Percentiles rank a stretch among this genome's conserved stretches.
Conservation (phyloP, 35 echinoderm and acorn worm species). For the Nesometra sesokonis region DNA sequence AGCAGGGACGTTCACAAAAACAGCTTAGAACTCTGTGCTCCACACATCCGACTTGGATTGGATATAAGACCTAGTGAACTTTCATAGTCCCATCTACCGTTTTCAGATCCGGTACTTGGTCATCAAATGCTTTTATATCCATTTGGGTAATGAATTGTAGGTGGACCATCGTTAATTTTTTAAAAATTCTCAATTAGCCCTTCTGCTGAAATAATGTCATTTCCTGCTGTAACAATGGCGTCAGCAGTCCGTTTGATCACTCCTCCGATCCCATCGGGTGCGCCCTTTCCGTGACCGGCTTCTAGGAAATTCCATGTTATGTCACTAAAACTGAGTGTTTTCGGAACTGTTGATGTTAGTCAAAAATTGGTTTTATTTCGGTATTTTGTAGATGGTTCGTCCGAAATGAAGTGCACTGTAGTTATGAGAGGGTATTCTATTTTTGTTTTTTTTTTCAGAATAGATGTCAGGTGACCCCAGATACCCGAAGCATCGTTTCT, state of each 20-base stretch:
- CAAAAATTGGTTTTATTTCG: conserved; percentile 38
- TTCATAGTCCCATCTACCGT: conserved; percentile 18
- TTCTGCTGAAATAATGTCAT: conserved; percentile 14
- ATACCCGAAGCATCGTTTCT: too few relatives aligned
- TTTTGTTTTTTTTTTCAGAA: too few relatives aligned
- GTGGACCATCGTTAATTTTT: background rate
- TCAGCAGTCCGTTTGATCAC: conserved; percentile 21
- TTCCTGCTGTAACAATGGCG: conserved; percentile 7
- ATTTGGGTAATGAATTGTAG: background rate
- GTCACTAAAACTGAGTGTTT: conserved; percentile 1
- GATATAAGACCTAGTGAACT: conserved; percentile 18
- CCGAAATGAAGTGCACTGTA: conserved; percentile 29
- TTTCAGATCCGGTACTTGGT: conserved; percentile 6
- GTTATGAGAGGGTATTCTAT: conserved; percentile 2
- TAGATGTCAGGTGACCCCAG: too few relatives aligned
- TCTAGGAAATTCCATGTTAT: conserved; percentile 24
- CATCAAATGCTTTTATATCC: conserved; percentile 16
- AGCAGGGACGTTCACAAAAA: background rate
- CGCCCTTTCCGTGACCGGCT: conserved; percentile 24
- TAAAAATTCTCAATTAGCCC: background rate
- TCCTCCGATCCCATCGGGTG: conserved; percentile 26
- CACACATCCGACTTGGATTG: too few relatives aligned
- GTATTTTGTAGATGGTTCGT: conserved; percentile 16
- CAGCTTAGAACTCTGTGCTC: too few relatives aligned
- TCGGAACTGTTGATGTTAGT: conserved; percentile 22